Evolutionary conservation across 1,140 invertebrate genomes (phyloP), one percentile per base, ranked within the genome.

Genomic region (Steinernema feltiae): DNA sequence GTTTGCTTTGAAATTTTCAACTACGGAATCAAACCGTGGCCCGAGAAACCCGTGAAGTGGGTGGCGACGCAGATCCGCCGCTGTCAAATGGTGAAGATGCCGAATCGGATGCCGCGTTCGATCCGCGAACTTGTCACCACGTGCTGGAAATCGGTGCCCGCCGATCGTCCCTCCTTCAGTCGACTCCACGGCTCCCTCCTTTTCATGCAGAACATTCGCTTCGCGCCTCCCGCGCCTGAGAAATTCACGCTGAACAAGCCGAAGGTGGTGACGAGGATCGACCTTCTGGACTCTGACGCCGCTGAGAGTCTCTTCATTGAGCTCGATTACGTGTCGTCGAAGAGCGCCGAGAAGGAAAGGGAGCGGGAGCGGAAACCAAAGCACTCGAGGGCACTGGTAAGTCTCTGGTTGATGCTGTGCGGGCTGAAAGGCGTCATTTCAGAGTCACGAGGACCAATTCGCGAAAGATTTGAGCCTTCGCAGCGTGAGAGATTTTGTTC

Each of bases 21-120:
- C 0, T 91, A 91, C 18, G 82, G 79, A 70, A 70, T 27, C 21
- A 74, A 76, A 69, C 79, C 80, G 17, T 81, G 78, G 79, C 30
- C 78, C 0, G 76, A 63, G 1, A 78, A 79, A 18, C 53, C 69
- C 29, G 70, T 74, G 27, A 71, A 73, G 76, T 41, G 46, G 53
- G 53, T 78, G 0, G 76, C 76, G 12, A 78, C 53, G 7, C 30
- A 30, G 27, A 78, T 78, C 46, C 48, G 76, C 1, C 41, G n/a
- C 0, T 0, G 1, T 41, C 48, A 79, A 0, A 78, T 79, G 77
- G 53, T 63, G 0, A 27, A 48, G 69, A 46, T 78, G 7, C 76
- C 76, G 12, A 30, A 17, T 7, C 75, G 46, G 21, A 79, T 69
- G 1, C 76, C 78, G 17, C 24, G 30, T 0, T 30, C 29, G 0